These are phyloP conservation scores for Merluccius polli DNA, from an alignment of 2,797 vertebrate species.

Conservation along the genomic window DNA sequence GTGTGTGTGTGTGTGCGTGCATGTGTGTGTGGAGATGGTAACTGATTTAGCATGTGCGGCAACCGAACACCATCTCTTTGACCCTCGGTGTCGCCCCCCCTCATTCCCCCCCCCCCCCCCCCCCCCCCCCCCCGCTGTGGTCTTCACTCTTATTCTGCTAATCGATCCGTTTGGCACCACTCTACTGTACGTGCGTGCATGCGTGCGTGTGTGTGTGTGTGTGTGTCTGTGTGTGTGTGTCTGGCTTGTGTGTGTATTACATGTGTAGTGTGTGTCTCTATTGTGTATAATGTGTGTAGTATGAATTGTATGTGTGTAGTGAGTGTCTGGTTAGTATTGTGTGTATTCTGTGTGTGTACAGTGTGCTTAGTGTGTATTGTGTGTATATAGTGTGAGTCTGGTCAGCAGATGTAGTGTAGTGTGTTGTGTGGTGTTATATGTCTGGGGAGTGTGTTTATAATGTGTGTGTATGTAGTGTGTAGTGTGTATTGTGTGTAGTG, in stretches of 20 bases:
- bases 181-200: conserved; percentile 25
- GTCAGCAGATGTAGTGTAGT: background rate
- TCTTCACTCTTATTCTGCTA: conserved; percentile 73
- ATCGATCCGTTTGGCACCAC: conserved; percentile 81
- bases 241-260: conserved; percentile 70
- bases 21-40: conserved; percentile 64
- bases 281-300: conserved; percentile 62
- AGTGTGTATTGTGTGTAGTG: no score
- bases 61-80: conserved; percentile 75
- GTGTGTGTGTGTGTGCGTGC: conserved; percentile 7
- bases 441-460: background rate
- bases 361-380: background rate
- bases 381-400: background rate
- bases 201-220: conserved; percentile 25
- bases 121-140: conserved; percentile 63
- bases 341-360: background rate
- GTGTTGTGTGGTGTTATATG: background rate
- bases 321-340: background rate
- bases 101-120: conserved; percentile 26
- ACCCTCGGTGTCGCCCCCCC: conserved; percentile 65
- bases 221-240: conserved; percentile 38
- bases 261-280: conserved; percentile 36
- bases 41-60: conserved; percentile 81
- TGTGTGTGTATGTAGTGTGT: background rate
- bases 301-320: conserved; percentile 12